Evolutionary conservation across 2,888 invertebrate species (phyloP).

Genomic region (Mycalesis mineus): DNA sequence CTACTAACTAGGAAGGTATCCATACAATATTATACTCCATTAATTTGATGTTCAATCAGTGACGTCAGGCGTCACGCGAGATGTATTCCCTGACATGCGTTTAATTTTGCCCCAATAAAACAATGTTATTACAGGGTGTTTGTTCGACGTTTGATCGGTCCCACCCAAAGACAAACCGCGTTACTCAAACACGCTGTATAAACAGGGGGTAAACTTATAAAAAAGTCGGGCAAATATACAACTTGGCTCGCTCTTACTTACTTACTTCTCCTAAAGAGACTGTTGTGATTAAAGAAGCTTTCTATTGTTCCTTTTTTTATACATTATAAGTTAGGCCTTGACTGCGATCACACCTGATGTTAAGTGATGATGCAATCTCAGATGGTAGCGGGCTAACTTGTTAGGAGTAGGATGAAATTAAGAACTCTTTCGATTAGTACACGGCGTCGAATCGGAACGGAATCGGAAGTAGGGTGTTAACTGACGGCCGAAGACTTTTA

Average conservation of each 20-base stretch:
- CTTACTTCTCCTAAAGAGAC: not conserved
- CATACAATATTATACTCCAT: slow-evolving; percentile 4
- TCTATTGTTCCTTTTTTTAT: not conserved
- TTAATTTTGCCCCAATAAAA: slow-evolving; percentile 42
- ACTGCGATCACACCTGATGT: too few species aligned
- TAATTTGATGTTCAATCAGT: slow-evolving; percentile 26
- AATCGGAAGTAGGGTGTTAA: too few species aligned
- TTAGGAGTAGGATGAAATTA: too few species aligned
- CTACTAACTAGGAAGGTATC: not conserved
- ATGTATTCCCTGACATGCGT: slow-evolving; percentile 32
- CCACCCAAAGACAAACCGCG: slow-evolving; percentile 46
- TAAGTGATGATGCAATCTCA: too few species aligned
- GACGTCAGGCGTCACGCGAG: slow-evolving; percentile 28
- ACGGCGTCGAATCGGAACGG: too few species aligned
- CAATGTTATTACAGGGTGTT: slow-evolving; percentile 45
- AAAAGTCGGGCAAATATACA: slow-evolving; percentile 29
- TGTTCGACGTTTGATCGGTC: slow-evolving; percentile 49
- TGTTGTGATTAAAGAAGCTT: not conserved
- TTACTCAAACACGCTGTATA: slow-evolving; percentile 40
- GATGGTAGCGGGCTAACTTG: too few species aligned
- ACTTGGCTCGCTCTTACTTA: slow-evolving; percentile 9
- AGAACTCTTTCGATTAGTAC: too few species aligned
- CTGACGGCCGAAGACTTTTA: too few species aligned
- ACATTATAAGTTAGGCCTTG: too few species aligned
- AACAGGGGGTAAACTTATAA: slow-evolving; percentile 47